Percentiles rank a stretch among this genome's conserved stretches.
phyloP scores from a whole-genome alignment of 1,140 invertebrate genomes.

The Heterodera carotae region DNA sequence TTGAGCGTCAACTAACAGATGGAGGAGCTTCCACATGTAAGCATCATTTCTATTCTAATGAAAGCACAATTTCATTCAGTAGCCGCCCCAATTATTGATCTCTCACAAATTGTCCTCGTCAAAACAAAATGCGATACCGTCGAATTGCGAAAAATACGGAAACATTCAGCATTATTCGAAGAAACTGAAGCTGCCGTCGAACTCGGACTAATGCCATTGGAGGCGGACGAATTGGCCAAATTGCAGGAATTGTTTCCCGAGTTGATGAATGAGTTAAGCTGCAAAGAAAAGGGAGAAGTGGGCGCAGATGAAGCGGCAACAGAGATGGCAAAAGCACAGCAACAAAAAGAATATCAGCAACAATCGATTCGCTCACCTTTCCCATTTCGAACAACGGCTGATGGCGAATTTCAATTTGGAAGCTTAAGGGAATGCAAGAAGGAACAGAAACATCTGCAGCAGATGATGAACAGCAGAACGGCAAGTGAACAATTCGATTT shows the following conservation, averaged over 20 bases:
- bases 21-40: background rate
- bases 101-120: conserved; percentile 15
- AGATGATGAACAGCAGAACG: background rate
- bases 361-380: background rate
- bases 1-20: too few species aligned
- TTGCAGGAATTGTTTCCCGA: conserved; percentile 10
- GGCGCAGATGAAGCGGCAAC: too few species aligned
- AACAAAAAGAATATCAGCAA: background rate
- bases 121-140: background rate
- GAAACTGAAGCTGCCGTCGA: background rate
- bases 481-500: background rate
- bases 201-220: background rate
- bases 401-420: background rate
- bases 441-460: background rate
- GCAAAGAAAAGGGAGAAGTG: background rate
- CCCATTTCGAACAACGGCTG: background rate
- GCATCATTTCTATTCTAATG: too few species aligned
- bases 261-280: background rate
- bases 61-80: background rate
- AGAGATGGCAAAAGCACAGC: too few species aligned
- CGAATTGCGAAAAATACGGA: conserved; percentile 2
- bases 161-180: background rate
- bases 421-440: background rate
- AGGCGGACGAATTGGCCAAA: conserved; percentile 8
- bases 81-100: conserved; percentile 7